Base-by-base conservation (phyloP, 2,113 vertebrate species). In the Myrmecobius fasciatus region DNA sequence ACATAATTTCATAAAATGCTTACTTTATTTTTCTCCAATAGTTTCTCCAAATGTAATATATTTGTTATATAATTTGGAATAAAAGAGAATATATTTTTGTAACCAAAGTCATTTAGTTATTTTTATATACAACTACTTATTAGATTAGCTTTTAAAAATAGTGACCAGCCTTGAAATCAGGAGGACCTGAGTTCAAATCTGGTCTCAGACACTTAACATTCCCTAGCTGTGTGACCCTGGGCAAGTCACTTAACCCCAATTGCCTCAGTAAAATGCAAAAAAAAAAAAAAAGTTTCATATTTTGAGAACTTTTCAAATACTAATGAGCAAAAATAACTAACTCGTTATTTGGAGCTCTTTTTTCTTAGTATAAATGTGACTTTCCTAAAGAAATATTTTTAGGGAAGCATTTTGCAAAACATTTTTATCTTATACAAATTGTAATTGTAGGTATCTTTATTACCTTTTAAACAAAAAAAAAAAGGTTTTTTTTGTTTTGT, bases 301-400 rank as follows among this genome's bases (percentile, higher is more conserved):
- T 94, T 92, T 54, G n/a, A 53, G 93, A 11, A 47, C 20, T 95
- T 96, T 94, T 49, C 52, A 43, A 49, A 88, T n/a, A 49, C 89
- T 83, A 17, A 8, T 92, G 51, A 96, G 91, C 51, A 93, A 94
- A 91, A 7, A 10, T 95, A 91, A 97, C 91, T 92, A 20, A 51
- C 8, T 60, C 25, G 67, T 94, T 91, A 26, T 93, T 94, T 52
- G 0, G 5, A 92, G 2, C 0, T 25, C 83, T 92, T 94, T 96
- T 83, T 83, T 43, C 67, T 75, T 75, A 75, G 60, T 83, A n/a
- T 43, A 28, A 17, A 22, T 43, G 5, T 83, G 36, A 22, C 20
- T 7, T 20, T 43, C 25, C 56, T 93, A 92, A 25, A 89, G 43
- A 48, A 92, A 8, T 83, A n/a, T 51, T 67, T 92, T 48, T 12